Evolutionary conservation across 30 jellyfish, hydroid and myxozoan species (phyloP).

Genomic region (Turritopsis rubra): DNA sequence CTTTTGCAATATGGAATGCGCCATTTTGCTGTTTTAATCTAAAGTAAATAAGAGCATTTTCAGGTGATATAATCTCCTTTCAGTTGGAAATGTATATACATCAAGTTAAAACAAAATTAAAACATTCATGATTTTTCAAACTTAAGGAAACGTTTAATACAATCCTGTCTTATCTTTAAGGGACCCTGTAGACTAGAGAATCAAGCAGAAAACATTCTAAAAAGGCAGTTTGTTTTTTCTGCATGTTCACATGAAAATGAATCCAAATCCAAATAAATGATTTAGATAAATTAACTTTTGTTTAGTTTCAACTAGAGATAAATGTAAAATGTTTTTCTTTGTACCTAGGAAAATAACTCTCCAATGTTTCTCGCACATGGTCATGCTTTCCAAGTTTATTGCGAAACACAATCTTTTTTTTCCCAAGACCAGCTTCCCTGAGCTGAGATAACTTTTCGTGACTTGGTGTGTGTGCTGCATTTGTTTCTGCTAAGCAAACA

Average conservation of each 20-base stretch:
- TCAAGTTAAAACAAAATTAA: too few species aligned
- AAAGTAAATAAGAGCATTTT: too few species aligned
- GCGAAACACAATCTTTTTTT: conserved; percentile 23
- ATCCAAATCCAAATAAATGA: neutral
- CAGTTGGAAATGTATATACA: too few species aligned
- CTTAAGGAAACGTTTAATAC: neutral
- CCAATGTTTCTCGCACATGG: conserved; percentile 17
- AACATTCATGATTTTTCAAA: too few species aligned
- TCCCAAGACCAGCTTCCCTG: conserved; percentile 32
- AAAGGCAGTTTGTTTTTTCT: neutral
- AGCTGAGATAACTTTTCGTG: neutral
- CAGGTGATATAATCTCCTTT: too few species aligned
- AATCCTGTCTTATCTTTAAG: neutral
- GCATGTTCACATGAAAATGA: neutral
- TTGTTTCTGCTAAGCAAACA: neutral
- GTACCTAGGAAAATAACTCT: conserved; percentile 17
- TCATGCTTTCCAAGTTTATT: conserved; percentile 18
- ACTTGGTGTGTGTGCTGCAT: conserved; percentile 13
- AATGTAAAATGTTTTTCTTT: neutral
- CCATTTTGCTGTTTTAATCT: conserved; percentile 3
- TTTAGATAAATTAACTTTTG: neutral
- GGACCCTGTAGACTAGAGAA: neutral
- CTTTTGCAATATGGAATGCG: neutral
- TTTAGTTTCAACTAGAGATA: neutral
- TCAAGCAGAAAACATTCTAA: neutral